Evolutionary conservation across 2,113 vertebrate species (phyloP).

Genomic region (Mixornis gularis): DNA sequence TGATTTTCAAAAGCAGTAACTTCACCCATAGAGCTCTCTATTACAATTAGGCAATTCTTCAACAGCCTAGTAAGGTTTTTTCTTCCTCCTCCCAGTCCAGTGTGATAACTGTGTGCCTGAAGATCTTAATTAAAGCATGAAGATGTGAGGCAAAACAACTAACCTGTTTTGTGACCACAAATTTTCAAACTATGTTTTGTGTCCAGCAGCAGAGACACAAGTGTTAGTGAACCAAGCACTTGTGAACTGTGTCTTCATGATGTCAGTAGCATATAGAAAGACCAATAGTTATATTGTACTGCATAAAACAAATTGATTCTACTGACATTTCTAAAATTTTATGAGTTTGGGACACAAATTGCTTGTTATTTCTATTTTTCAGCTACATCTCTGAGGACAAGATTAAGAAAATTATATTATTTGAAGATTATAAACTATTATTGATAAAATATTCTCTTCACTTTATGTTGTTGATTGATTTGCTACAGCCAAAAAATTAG

Average conservation of each 20-base stretch:
- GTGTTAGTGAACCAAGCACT: not conserved
- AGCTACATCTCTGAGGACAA: not conserved
- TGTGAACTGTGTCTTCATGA: not conserved
- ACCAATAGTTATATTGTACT: not conserved
- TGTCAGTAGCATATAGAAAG: not conserved
- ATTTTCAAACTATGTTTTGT: not conserved
- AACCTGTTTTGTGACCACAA: not conserved
- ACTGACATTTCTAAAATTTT: not conserved
- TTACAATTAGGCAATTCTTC: not conserved
- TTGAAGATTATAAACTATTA: not conserved
- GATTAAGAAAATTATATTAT: not conserved
- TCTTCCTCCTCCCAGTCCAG: not conserved
- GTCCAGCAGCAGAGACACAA: not conserved
- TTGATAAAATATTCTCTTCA: not conserved
- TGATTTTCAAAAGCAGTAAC: not conserved
- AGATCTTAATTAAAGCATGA: not conserved
- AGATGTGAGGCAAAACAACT: not conserved
- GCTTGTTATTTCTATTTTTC: not conserved
- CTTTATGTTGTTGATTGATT: not conserved
- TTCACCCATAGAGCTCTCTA: not conserved
- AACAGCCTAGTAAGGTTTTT: not conserved
- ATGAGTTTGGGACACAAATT: not conserved
- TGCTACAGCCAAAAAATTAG: not conserved
- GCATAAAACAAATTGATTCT: not conserved
- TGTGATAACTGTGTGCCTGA: not conserved